A percentile compares a stretch with the other conserved stretches of the same genome.
These are phyloP conservation scores for Andrena bucephala DNA, from an alignment of 2,888 invertebrate species.

Conservation along the genomic window DNA sequence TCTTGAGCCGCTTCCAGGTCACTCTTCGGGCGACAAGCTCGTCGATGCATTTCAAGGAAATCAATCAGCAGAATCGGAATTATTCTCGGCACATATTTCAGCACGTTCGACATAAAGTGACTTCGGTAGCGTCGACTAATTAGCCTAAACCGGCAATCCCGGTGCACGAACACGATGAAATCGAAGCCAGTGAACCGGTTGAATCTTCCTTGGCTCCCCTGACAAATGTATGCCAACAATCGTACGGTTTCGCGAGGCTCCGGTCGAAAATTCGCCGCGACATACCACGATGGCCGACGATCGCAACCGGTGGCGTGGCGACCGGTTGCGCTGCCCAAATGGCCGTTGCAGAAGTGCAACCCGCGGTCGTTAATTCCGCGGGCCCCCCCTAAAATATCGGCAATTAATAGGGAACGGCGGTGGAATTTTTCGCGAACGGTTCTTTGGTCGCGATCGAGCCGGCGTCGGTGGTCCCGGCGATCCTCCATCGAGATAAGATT, in stretches of 20 bases:
- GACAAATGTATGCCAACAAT: slow-evolving; percentile 67
- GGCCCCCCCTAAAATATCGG: slow-evolving; percentile 39
- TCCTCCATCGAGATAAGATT: slow-evolving; percentile 2
- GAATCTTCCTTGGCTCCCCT: slow-evolving; percentile 13
- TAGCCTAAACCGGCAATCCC: slow-evolving; percentile 19
- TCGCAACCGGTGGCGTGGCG: slow-evolving; percentile 5
- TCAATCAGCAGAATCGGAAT: too few relatives aligned
- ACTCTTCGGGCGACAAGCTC: too few relatives aligned
- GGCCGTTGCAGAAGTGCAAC: not conserved
- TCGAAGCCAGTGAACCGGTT: slow-evolving; percentile 43
- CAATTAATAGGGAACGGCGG: slow-evolving; percentile 47
- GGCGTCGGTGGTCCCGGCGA: not conserved
- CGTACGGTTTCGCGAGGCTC: slow-evolving; percentile 65
- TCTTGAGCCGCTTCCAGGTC: too few relatives aligned
- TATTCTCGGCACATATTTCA: too few relatives aligned
- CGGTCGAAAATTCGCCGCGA: slow-evolving; percentile 58
- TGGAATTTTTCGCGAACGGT: slow-evolving; percentile 50
- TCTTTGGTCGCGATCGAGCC: slow-evolving; percentile 18
- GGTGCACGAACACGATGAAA: slow-evolving; percentile 5
- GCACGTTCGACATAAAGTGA: not conserved
- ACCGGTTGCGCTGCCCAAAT: not conserved
- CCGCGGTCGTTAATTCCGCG: slow-evolving; percentile 43
- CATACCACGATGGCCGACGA: slow-evolving; percentile 44
- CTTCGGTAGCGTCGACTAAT: slow-evolving; percentile 19
- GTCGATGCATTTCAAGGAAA: too few relatives aligned